These are phyloP conservation scores for Cheilosia grossa DNA, from an alignment of 2,888 invertebrate genomes.

Conservation along the genomic window DNA sequence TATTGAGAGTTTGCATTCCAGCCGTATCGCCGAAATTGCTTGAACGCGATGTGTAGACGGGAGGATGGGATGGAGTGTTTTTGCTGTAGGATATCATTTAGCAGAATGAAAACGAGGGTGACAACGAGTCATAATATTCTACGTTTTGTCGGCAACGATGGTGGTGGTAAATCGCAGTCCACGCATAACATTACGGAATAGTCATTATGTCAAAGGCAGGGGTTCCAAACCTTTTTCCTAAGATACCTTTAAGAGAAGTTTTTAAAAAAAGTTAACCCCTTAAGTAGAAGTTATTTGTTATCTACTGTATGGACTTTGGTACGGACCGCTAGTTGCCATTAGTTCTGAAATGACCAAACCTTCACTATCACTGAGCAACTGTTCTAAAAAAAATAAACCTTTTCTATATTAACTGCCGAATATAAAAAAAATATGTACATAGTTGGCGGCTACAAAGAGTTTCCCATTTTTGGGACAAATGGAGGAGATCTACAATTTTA, in stretches of 20 bases:
- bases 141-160: conserved; percentile 25
- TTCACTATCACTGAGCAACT: too few relatives aligned
- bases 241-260: neutral
- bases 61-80: conserved; percentile 12
- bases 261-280: too few relatives aligned
- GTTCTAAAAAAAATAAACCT: too few relatives aligned
- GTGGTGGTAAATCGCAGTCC: conserved; percentile 37
- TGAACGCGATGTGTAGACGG: conserved; percentile 13
- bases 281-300: too few relatives aligned
- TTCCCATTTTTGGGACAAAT: too few relatives aligned
- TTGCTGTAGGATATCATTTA: conserved; percentile 59
- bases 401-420: too few relatives aligned
- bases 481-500: too few relatives aligned
- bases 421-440: too few relatives aligned
- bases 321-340: too few relatives aligned
- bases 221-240: conserved; percentile 15
- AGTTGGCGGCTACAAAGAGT: too few relatives aligned
- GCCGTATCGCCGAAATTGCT: conserved; percentile 35
- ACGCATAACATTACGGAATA: conserved; percentile 35
- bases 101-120: conserved; percentile 54
- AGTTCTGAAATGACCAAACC: too few relatives aligned
- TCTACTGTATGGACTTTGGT: too few relatives aligned
- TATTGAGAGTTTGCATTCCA: conserved; percentile 62
- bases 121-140: conserved; percentile 53
- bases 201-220: conserved; percentile 39